Evolutionary conservation across 2,113 vertebrate genomes (phyloP), one percentile per base, ranked within the genome.

Genomic region (Piaya cayana): DNA sequence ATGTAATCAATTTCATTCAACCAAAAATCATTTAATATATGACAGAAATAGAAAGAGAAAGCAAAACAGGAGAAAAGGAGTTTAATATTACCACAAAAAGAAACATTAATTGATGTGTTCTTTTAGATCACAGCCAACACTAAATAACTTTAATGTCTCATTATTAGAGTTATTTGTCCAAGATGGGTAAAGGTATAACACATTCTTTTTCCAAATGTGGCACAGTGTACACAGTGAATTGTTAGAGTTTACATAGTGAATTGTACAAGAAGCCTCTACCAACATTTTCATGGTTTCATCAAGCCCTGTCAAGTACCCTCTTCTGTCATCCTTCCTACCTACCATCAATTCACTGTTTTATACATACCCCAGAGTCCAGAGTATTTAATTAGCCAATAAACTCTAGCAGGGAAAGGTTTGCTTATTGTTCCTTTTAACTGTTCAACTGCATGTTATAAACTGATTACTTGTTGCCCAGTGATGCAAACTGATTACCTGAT

Each of bases 401-500:
- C 4, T 11, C 43, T 43, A 65, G 34, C 23, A 63, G 37, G 23
- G 65, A 79, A 96, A 94, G 82, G 32, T 75, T 79, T 94, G 49
- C 36, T 49, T 88, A 45, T 86, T 72, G 76, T 55, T 95, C 58
- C 64, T 84, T 74, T 45, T 92, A 64, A 92, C 87, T 95, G 64
- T 88, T 86, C 79, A 88, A 16, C 72, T 81, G 49, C 76, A 62
- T 37, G 82, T 78, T 94, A 86, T 59, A 93, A 87, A 85, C 70
- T 90, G 95, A 97, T 93, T 96, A 88, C 75, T 96, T 93, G 64
- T 62, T 92, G 83, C 70, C 56, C 92, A 92, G 49, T 84, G 80
- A 96, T 86, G 94, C 87, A 95, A 91, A 94, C 86, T 96, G 95
- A 97, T 95, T 95, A 95, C 76, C 69, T 92, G 65, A 72, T 88